Evolutionary conservation across 2,113 vertebrate species (phyloP).

Genomic region (Astur gentilis): DNA sequence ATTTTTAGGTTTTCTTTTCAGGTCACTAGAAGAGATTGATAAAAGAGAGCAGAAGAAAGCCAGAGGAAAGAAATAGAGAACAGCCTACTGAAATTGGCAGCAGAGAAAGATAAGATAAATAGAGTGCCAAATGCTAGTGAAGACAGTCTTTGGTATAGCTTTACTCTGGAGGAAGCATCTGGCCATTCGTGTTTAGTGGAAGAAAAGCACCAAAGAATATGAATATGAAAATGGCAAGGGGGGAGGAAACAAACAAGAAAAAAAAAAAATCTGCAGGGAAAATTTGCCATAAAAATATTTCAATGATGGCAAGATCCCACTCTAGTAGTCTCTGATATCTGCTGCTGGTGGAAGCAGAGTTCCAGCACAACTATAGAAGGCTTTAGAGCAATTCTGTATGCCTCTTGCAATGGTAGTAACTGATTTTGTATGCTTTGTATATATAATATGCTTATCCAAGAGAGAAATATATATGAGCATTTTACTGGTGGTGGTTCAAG

Average conservation of each 20-base stretch:
- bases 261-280: not conserved
- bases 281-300: not conserved
- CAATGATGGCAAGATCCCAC: not conserved
- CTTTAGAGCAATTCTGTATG: not conserved
- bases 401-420: not conserved
- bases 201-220: not conserved
- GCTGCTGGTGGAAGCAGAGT: not conserved
- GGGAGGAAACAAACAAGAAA: not conserved
- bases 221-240: not conserved
- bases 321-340: not conserved
- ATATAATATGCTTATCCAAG: not conserved
- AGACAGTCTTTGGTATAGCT: not conserved
- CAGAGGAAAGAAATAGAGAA: slow-evolving; percentile 36
- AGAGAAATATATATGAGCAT: not conserved
- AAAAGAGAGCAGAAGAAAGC: slow-evolving; percentile 45
- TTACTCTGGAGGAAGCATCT: not conserved
- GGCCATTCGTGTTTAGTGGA: not conserved
- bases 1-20: slow-evolving; percentile 40
- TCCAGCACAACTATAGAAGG: not conserved
- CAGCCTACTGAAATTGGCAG: not conserved
- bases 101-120: not conserved
- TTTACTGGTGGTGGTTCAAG: not conserved
- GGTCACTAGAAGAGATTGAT: slow-evolving; percentile 39
- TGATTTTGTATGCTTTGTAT: not conserved
- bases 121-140: not conserved